Percentiles rank a stretch among this genome's conserved stretches.
Conservation (phyloP, 2,888 invertebrate genomes). For the Empis livida region DNA sequence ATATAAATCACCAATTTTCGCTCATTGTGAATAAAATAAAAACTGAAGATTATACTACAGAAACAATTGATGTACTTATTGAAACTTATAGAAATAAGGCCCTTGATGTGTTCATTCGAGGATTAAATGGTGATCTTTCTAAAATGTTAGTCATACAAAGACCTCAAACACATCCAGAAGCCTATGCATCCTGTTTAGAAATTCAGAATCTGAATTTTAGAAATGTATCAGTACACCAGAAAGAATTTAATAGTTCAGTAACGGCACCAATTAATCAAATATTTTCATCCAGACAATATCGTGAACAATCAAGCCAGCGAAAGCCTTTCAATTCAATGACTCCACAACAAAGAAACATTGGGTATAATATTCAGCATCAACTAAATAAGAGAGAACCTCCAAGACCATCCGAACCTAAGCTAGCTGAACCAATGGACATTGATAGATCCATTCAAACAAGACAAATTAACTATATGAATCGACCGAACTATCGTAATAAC, state of each 20-base stretch:
- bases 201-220: background rate
- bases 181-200: slow-evolving; percentile 7
- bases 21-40: slow-evolving; percentile 13
- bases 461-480: slow-evolving; percentile 7
- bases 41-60: slow-evolving; percentile 8
- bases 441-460: slow-evolving; percentile 5
- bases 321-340: background rate
- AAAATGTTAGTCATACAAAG: slow-evolving; percentile 9
- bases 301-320: background rate
- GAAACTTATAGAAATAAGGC: slow-evolving; percentile 6
- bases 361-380: background rate
- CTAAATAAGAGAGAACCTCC: background rate
- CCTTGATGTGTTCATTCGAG: slow-evolving; percentile 7
- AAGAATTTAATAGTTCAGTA: background rate
- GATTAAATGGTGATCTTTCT: slow-evolving; percentile 7
- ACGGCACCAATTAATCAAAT: background rate
- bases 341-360: background rate
- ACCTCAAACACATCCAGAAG: slow-evolving; percentile 7
- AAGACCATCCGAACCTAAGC: slow-evolving; percentile 1
- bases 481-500: background rate
- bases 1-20: slow-evolving; percentile 12
- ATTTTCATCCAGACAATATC: background rate
- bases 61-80: slow-evolving; percentile 8
- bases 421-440: slow-evolving; percentile 3
- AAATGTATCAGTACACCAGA: background rate